Conservation (phyloP, 2,113 vertebrate species). For the Oryzias javanicus region DNA sequence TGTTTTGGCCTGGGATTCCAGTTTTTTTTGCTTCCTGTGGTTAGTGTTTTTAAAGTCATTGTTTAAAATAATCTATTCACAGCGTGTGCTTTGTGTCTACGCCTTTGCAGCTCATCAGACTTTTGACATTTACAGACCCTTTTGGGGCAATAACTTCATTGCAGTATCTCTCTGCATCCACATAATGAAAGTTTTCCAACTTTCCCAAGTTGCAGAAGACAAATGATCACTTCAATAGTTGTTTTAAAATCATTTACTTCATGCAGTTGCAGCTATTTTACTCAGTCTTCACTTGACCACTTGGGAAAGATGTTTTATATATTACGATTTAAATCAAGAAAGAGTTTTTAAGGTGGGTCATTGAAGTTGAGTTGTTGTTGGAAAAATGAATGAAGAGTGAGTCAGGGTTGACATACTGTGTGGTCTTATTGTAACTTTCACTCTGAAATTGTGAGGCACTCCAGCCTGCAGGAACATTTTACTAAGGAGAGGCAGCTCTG, state of each 20-base stretch:
- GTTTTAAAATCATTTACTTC: no score
- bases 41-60: conserved; percentile 25
- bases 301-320: no score
- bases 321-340: background rate
- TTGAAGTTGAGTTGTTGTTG: conserved; percentile 11
- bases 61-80: conserved; percentile 20
- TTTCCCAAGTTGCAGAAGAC: no score
- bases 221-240: no score
- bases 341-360: background rate
- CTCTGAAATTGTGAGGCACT: conserved; percentile 25
- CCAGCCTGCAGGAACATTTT: conserved; percentile 27
- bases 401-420: conserved; percentile 25
- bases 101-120: conserved; percentile 27
- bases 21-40: conserved; percentile 37
- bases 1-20: conserved; percentile 21
- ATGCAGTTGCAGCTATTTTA: no score
- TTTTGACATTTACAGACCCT: conserved; percentile 21
- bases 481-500: conserved; percentile 20
- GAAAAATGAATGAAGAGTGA: conserved; percentile 17
- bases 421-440: conserved; percentile 34
- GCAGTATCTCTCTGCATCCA: conserved; percentile 17
- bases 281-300: no score
- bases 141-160: conserved; percentile 18
- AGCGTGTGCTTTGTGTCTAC: conserved; percentile 7
- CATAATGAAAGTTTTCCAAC: no score